A percentile compares a stretch with the other conserved stretches of the same genome.
Conservation (phyloP, 1,140 invertebrate species). For the Berghia stephanieae region DNA sequence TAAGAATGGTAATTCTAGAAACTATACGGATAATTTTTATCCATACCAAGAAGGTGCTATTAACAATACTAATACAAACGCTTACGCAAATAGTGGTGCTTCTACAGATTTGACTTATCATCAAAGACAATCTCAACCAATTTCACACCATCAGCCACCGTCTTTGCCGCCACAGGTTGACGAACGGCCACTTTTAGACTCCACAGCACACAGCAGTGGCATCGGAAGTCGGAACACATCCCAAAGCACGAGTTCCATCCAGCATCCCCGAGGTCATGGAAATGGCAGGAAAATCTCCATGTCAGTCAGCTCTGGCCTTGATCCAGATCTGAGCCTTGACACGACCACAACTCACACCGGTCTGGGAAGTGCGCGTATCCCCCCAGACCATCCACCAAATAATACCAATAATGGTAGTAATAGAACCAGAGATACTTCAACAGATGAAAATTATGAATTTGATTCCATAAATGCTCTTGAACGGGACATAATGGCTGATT, state of each 20-base stretch:
- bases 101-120: too few species aligned
- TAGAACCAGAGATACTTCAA: conserved; percentile 86
- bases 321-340: conserved; percentile 53
- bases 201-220: conserved; percentile 78
- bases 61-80: too few species aligned
- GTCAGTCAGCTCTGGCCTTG: conserved; percentile 46
- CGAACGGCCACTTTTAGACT: too few species aligned
- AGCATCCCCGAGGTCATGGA: conserved; percentile 36
- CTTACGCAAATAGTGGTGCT: too few species aligned
- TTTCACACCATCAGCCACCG: too few species aligned
- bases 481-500: conserved; percentile 57
- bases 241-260: conserved; percentile 76
- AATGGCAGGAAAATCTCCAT: conserved; percentile 29
- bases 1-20: too few species aligned
- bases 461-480: conserved; percentile 71
- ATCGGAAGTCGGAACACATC: conserved; percentile 93
- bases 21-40: too few species aligned
- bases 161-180: too few species aligned
- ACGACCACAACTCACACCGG: conserved; percentile 10
- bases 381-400: conserved; percentile 37
- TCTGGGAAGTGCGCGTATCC: neutral
- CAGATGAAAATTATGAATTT: conserved; percentile 95
- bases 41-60: too few species aligned
- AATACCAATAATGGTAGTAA: too few species aligned
- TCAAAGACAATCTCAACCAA: too few species aligned